Percentiles rank a stretch among this genome's conserved stretches.
These are phyloP conservation scores for Choristoneura fumiferana DNA, from an alignment of 1,140 invertebrate genomes.

Conservation along the genomic window DNA sequence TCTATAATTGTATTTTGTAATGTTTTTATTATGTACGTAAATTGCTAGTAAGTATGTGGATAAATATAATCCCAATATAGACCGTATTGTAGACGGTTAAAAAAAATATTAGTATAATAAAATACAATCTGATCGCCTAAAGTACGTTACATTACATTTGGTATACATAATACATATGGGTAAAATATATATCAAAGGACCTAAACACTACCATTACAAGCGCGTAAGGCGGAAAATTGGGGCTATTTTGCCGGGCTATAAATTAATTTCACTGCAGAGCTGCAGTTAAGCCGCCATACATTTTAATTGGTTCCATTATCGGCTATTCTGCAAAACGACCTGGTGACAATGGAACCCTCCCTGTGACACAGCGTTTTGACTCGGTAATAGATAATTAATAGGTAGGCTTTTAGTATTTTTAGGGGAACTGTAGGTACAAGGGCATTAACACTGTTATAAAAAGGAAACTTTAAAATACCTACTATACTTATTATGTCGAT, in stretches of 20 bases:
- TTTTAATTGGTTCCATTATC: constrained; percentile 77
- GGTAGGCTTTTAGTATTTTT: constrained; percentile 31
- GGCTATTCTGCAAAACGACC: constrained; percentile 63
- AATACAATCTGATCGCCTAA: no score
- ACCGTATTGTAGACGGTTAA: no score
- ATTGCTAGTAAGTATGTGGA: no score
- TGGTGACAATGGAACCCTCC: constrained; percentile 49
- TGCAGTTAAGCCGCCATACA: constrained; percentile 75
- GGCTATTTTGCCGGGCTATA: constrained; percentile 72
- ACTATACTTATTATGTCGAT: no score
- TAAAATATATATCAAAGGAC: constrained; percentile 25
- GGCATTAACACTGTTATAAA: no score
- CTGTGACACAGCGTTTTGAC: constrained; percentile 46
- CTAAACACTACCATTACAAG: constrained; percentile 48
- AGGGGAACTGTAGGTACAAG: constrained; percentile 11
- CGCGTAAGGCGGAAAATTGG: constrained; percentile 45
- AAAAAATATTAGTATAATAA: no score
- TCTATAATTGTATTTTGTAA: no score
- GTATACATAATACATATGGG: no score
- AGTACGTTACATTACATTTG: no score
- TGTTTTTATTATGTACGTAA: no score
- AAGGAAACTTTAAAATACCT: no score
- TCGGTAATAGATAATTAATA: constrained; percentile 25
- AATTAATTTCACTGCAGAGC: constrained; percentile 73
- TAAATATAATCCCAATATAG: no score